phyloP scores from a whole-genome alignment of 2,797 vertebrate species.

The Tokudaia muenninki region DNA sequence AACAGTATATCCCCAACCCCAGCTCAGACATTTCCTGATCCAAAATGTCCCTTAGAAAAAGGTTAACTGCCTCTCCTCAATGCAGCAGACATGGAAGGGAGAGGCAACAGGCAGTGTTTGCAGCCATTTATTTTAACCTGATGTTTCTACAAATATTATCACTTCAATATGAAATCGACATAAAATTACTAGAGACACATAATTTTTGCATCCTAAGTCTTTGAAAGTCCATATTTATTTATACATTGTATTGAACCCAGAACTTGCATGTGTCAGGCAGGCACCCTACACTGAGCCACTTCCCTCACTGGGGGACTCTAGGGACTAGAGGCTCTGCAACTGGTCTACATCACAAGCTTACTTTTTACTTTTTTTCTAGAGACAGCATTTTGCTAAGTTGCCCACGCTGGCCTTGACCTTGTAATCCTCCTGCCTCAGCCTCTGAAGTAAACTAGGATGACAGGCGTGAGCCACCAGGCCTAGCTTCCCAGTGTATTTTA shows the following conservation, averaged over 20 bases:
- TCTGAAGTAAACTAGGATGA: background rate
- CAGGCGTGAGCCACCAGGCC: background rate
- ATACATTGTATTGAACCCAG: background rate
- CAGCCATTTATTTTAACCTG: background rate
- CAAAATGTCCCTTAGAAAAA: rapidly evolving
- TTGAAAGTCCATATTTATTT: background rate
- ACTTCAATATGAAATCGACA: background rate
- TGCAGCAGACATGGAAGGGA: background rate
- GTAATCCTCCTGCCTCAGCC: background rate
- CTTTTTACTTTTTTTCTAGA: background rate
- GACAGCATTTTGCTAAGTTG: background rate
- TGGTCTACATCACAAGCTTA: background rate
- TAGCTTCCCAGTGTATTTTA: background rate
- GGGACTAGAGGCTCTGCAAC: background rate
- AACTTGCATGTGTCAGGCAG: background rate
- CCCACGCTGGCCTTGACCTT: background rate
- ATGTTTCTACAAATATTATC: background rate
- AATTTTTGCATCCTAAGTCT: background rate
- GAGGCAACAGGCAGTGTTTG: background rate
- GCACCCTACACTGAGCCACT: background rate
- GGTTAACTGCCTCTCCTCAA: rapidly evolving
- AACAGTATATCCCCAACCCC: background rate
- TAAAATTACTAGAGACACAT: background rate
- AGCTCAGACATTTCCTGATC: background rate
- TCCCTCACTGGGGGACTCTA: background rate